Evolutionary conservation across 2,113 vertebrate genomes (phyloP).

Genomic region (Symphodus melops): DNA sequence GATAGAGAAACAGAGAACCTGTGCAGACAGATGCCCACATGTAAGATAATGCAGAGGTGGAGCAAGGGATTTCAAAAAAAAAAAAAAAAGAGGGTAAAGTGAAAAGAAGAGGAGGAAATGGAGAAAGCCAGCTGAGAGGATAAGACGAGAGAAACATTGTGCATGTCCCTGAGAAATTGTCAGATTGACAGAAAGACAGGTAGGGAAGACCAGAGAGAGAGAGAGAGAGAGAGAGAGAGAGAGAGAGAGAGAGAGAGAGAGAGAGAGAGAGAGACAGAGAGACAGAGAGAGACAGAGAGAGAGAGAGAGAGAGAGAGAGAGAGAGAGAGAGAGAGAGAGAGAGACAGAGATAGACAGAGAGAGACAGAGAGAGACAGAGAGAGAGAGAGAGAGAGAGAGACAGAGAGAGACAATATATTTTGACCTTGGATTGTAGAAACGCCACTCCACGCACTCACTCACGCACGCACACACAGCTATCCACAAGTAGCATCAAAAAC

Average conservation of each 20-base stretch:
- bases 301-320: no score
- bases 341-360: conserved; percentile 43
- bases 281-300: conserved; percentile 7
- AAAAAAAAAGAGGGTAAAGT: conserved; percentile 6
- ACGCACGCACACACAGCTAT: conserved; percentile 11
- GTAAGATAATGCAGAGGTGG: not conserved
- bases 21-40: no score
- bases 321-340: conserved; percentile 15
- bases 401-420: conserved; percentile 19
- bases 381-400: no score
- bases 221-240: conserved; percentile 20
- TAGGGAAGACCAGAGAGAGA: conserved; percentile 20
- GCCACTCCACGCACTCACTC: no score
- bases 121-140: conserved; percentile 6
- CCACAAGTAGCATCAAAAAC: conserved; percentile 11
- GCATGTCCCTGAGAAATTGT: conserved; percentile 30
- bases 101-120: conserved; percentile 5
- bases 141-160: conserved; percentile 17
- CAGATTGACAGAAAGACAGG: conserved; percentile 33
- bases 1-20: not conserved
- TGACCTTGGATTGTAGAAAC: conserved; percentile 58
- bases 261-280: conserved; percentile 31
- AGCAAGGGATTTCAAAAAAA: not conserved
- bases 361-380: not conserved
- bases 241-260: conserved; percentile 20